Percentiles rank a stretch among this genome's conserved stretches.
Evolutionary conservation across 2,888 invertebrate genomes (phyloP).

Genomic region (Entomobrya multifasciata): DNA sequence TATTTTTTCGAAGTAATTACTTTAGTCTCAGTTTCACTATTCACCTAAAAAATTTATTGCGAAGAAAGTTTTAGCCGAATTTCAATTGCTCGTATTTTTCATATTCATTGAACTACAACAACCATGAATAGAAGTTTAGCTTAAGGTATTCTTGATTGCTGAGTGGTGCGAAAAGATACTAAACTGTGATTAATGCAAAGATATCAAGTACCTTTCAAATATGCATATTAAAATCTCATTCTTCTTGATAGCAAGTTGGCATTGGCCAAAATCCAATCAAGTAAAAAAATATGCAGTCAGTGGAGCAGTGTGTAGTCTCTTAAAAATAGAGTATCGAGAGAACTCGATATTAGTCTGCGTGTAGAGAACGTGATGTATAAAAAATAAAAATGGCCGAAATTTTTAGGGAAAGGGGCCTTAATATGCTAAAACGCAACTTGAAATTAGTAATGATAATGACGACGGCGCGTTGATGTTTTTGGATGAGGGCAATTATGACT

Average conservation of each 20-base stretch:
- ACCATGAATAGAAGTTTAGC: too few relatives aligned
- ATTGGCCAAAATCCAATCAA: constrained; percentile 57
- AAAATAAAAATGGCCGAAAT: constrained; percentile 34
- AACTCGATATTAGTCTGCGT: background rate
- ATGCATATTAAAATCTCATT: background rate
- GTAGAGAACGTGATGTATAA: constrained; percentile 41
- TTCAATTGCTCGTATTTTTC: too few relatives aligned
- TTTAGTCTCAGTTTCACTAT: background rate
- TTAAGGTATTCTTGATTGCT: background rate
- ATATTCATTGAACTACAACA: too few relatives aligned
- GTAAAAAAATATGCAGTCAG: constrained; percentile 31
- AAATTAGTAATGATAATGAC: background rate
- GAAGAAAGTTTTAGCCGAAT: too few relatives aligned
- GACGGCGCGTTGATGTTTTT: background rate
- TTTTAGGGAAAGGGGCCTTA: background rate
- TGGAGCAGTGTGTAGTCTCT: constrained; percentile 49
- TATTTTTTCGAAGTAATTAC: background rate
- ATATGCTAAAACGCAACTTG: background rate
- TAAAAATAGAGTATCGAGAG: background rate
- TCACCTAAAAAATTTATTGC: constrained; percentile 21
- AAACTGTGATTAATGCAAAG: background rate
- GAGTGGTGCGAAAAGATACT: constrained; percentile 15
- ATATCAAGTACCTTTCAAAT: constrained; percentile 19
- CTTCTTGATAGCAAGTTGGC: background rate
- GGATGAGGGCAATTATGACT: background rate